Base-by-base conservation (phyloP, 1,140 invertebrate species). In the Polypedilum vanderplanki region DNA sequence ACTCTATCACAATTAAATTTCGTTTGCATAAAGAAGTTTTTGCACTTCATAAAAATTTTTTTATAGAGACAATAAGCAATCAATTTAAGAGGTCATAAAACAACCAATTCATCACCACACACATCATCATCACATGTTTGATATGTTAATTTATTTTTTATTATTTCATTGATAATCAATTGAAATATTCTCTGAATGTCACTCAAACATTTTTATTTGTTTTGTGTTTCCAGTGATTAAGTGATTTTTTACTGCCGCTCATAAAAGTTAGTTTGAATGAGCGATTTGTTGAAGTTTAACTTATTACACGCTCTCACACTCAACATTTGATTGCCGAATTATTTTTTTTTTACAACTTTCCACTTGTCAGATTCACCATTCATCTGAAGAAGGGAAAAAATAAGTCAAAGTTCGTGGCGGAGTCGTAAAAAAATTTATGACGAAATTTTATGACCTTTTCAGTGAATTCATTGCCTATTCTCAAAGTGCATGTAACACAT, bases 111-210 rank as follows among this genome's bases (percentile, higher is more conserved):
- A n/a, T n/a, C n/a, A n/a, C n/a, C n/a, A n/a, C n/a, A n/a, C n/a
- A 20, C 17, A 70, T 57, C 4, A 70, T 18, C 65, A 70, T 20
- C 18, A 18, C 10, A 17, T 20, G n/a, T 70, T 70, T 70, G 65
- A 70, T 70, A 70, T 70, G 65, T 70, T 70, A 70, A 70, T 70
- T 70, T 70, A 20, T 22, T 70, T n/a, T 70, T 70, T 70, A 70
- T 70, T 70, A 18, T 20, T 17, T 18, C 65, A 33, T 3, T 33
- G 65, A 70, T 70, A 20, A 22, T 20, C 20, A 22, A 70, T 22
- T 20, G 9, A 18, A 4, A 18, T 20, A 12, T 20, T 70, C 1
- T 70, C 8, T 70, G 24, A 57, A n/a, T 46, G 9, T 57, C 46
- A 57, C n/a, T 57, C 46, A 57, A 1, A 12, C 46, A 57, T 46